Conservation (phyloP, 2,888 invertebrate species). For the Ptycholaimellus sp. region DNA sequence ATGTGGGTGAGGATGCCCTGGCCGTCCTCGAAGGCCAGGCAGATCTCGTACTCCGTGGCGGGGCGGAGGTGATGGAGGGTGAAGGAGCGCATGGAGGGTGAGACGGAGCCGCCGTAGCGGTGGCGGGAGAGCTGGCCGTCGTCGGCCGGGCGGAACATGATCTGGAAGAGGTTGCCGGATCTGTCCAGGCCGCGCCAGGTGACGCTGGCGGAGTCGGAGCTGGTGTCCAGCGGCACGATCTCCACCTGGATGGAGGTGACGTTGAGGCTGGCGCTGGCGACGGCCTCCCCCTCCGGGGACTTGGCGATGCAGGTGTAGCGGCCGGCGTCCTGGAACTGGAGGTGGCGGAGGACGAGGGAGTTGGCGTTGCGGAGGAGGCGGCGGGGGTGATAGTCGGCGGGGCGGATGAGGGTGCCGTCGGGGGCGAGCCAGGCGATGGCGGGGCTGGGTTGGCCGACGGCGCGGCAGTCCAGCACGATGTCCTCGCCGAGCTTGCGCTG, state of each 20-base stretch:
- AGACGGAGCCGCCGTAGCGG: conserved; percentile 14
- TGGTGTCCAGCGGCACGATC: not conserved
- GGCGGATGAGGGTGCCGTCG: conserved; percentile 20
- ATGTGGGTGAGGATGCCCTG: too few species aligned
- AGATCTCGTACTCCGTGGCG: conserved; percentile 28
- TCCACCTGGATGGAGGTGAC: not conserved
- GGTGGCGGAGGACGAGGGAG: conserved; percentile 16
- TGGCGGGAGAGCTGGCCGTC: conserved; percentile 5
- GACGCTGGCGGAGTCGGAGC: not conserved
- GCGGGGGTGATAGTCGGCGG: conserved; percentile 20
- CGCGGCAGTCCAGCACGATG: conserved; percentile 27
- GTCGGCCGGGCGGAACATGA: conserved; percentile 16
- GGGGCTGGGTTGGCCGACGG: conserved; percentile 29
- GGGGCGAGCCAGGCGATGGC: conserved; percentile 28
- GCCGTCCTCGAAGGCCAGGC: conserved; percentile 28
- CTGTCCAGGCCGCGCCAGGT: not conserved
- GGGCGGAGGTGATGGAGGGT: conserved; percentile 28
- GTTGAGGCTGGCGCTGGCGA: conserved; percentile 13
- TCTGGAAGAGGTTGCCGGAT: conserved; percentile 16
- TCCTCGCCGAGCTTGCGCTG: conserved; percentile 25
- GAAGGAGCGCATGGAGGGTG: conserved; percentile 21
- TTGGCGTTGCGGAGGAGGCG: conserved; percentile 18
- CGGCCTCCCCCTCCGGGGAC: conserved; percentile 22
- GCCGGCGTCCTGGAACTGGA: conserved; percentile 25
- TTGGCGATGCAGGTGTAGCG: conserved; percentile 28